Percentiles rank a stretch among this genome's conserved stretches.
Evolutionary conservation across 2,888 invertebrate species (phyloP).

Genomic region (Orchesellides sinensis): DNA sequence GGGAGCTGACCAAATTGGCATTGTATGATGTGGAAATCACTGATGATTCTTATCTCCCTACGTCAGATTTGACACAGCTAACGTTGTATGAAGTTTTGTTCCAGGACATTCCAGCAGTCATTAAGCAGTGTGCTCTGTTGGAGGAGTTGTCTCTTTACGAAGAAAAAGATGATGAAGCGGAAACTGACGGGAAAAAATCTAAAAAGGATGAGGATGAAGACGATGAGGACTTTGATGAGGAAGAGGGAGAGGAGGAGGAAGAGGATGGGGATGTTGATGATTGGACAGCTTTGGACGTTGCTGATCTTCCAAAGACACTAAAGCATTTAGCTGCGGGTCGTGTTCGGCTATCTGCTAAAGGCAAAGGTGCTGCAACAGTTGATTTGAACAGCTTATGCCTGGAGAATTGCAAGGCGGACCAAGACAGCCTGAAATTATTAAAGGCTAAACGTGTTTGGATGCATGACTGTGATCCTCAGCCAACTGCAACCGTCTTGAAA

Average conservation of each 20-base stretch:
- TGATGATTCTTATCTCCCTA: conserved; percentile 36
- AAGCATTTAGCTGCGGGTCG: conserved; percentile 42
- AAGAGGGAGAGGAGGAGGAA: conserved; percentile 56
- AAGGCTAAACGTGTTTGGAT: conserved; percentile 47
- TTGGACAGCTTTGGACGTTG: conserved; percentile 50
- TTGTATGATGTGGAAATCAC: conserved; percentile 52
- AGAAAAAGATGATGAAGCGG: conserved; percentile 40
- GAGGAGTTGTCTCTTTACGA: conserved; percentile 48
- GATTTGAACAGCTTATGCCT: conserved; percentile 35
- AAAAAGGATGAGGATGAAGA: conserved; percentile 32
- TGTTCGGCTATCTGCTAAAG: conserved; percentile 33
- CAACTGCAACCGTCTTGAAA: conserved; percentile 52
- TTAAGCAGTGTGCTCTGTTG: conserved; percentile 44
- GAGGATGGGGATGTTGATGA: conserved; percentile 57
- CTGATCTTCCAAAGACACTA: conserved; percentile 32
- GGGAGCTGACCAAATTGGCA: conserved; percentile 42
- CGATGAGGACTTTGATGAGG: conserved; percentile 36
- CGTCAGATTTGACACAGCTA: conserved; percentile 49
- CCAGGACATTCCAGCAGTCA: conserved; percentile 47
- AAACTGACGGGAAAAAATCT: neutral
- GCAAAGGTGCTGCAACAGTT: conserved; percentile 36
- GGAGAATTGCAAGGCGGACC: conserved; percentile 53
- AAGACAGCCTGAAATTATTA: conserved; percentile 48
- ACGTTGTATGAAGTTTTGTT: conserved; percentile 45
- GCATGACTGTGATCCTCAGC: conserved; percentile 47